Conservation (phyloP, 2,797 vertebrate genomes). For the Sebastes glaucus region DNA sequence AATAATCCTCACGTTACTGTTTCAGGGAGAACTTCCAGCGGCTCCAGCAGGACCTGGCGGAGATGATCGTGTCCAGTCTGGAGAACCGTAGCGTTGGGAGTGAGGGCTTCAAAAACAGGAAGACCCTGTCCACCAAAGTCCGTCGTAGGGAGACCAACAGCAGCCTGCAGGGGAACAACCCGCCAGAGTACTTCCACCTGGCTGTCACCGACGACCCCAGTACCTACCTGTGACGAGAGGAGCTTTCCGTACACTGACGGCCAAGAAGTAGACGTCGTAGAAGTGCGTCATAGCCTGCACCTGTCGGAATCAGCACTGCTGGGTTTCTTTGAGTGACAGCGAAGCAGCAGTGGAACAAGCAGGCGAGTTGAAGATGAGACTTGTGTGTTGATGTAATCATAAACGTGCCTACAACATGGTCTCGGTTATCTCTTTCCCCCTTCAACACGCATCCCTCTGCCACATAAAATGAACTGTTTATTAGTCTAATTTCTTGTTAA, state of each 20-base stretch:
- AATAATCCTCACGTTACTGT: not conserved
- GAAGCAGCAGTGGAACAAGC: not conserved
- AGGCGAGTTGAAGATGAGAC: not conserved
- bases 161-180: slow-evolving; percentile 78
- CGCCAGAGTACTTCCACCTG: slow-evolving; percentile 92
- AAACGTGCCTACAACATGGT: not conserved
- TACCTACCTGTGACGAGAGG: slow-evolving; percentile 73
- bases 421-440: not conserved
- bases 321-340: not conserved
- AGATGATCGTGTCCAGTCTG: slow-evolving; percentile 89
- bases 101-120: slow-evolving; percentile 67
- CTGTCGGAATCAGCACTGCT: not conserved
- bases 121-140: slow-evolving; percentile 83
- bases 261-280: not conserved
- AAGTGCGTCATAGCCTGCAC: not conserved
- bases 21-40: slow-evolving; percentile 94
- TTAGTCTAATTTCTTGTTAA: not conserved
- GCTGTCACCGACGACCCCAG: slow-evolving; percentile 81
- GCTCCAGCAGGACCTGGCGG: slow-evolving; percentile 90
- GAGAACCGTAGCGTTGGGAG: slow-evolving; percentile 77
- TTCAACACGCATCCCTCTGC: not conserved
- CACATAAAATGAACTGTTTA: not conserved
- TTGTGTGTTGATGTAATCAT: not conserved
- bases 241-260: not conserved
- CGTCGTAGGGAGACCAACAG: slow-evolving; percentile 75